Base-by-base conservation (phyloP, 2,797 vertebrate genomes). In the Spheniscus humboldti region DNA sequence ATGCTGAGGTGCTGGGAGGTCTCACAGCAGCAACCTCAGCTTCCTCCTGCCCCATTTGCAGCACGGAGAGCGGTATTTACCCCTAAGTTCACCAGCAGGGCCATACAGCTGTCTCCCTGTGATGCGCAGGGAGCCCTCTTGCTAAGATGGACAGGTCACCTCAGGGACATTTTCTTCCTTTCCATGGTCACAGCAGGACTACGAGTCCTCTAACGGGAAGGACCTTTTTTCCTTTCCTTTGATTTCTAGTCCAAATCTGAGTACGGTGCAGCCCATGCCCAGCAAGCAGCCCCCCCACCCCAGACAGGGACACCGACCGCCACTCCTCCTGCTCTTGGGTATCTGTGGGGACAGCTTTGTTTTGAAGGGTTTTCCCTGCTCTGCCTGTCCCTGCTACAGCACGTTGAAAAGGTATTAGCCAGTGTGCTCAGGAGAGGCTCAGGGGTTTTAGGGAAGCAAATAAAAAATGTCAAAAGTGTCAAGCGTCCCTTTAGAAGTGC, bases 381-480 rank as follows among this genome's bases (percentile, higher is more conserved):
- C 39, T 3, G 2, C 37, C 50, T 19, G 16, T 47, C 45, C n/a
- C 10, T 1, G 0, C 50, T 37, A 14, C 2, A 6, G 14, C 28
- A 39, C 0, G 1, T 18, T 31, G 64, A 66, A 35, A 45, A 60
- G 13, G 19, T 43, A 15, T 35, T 52, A 53, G 50, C 25, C 83
- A 53, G n/a, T 23, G 64, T 18, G 19, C 45, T 57, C 11, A 2
- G 48, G 57, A 78, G n/a, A 28, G 30, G 7, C 10, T 77, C 11
- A 2, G 27, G 9, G 28, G 7, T 39, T 90, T 67, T 39, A 55
- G 4, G 14, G 63, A 76, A 82, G 56, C 48, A 56, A 39, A 48
- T 48, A 43, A 55, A 81, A 69, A 69, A 35, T 43, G 6, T 71
- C 7, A 2, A 27, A 55, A 25, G 19, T 28, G 57, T 56, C 57